These are phyloP conservation scores for Sebastes steindachneri DNA, from an alignment of 2,797 vertebrate genomes.

Conservation along the genomic window DNA sequence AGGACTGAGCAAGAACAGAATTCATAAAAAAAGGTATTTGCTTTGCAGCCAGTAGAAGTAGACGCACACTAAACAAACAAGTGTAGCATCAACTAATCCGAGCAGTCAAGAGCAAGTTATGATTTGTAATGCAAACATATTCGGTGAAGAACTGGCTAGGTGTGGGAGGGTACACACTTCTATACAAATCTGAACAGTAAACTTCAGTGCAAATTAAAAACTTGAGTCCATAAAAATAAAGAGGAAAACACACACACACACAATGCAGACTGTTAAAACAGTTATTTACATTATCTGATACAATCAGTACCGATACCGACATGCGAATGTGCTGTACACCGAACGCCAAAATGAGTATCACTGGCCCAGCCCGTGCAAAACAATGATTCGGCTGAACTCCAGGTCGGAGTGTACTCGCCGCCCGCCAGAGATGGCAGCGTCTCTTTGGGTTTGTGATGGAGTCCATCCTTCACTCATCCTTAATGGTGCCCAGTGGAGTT, in stretches of 20 bases:
- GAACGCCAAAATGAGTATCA: too few species aligned
- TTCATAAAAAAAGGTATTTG: constrained; percentile 36
- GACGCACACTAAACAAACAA: constrained; percentile 32
- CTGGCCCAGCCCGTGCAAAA: not conserved
- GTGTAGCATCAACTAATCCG: not conserved
- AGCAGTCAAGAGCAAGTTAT: constrained; percentile 3
- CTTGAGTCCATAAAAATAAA: not conserved
- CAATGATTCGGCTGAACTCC: not conserved
- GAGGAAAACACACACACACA: not conserved
- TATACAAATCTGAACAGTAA: not conserved
- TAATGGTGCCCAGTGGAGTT: too few species aligned
- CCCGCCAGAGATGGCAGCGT: not conserved
- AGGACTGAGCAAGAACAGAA: constrained; percentile 33
- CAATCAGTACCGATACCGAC: too few species aligned
- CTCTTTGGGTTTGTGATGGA: not conserved
- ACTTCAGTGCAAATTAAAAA: not conserved
- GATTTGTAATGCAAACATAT: not conserved
- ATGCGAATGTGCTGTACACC: too few species aligned
- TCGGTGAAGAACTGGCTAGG: not conserved
- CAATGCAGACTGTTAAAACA: not conserved
- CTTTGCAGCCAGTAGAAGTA: constrained; percentile 30
- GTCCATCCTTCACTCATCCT: not conserved
- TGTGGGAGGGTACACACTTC: not conserved
- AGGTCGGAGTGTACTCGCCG: not conserved
- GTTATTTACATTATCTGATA: not conserved